Conservation (phyloP, 2,797 vertebrate species). For the Streptopelia turtur region DNA sequence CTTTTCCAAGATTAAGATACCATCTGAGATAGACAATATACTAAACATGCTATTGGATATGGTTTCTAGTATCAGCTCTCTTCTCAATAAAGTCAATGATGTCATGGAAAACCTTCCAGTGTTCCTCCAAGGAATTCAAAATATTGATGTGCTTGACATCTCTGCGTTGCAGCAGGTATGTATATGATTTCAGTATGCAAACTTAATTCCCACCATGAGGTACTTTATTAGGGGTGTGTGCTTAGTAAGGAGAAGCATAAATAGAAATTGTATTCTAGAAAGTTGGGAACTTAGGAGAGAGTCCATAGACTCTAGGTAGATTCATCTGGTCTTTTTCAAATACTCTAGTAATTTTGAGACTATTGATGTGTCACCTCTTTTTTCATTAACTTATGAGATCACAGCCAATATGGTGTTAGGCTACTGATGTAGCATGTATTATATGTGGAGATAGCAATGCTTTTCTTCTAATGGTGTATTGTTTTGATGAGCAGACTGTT, state of each 20-base stretch:
- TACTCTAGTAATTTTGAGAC: background rate
- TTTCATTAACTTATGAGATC: background rate
- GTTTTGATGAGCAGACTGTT: background rate
- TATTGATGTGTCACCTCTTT: background rate
- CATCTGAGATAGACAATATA: constrained; percentile 32
- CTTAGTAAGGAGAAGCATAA: background rate
- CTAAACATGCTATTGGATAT: constrained; percentile 65
- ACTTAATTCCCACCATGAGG: background rate
- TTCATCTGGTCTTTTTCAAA: background rate
- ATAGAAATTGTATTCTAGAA: background rate
- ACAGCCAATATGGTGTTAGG: background rate
- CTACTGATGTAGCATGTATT: background rate
- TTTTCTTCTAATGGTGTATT: background rate
- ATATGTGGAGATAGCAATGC: background rate
- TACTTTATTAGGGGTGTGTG: background rate
- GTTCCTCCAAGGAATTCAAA: constrained; percentile 56
- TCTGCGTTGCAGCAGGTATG: constrained; percentile 53
- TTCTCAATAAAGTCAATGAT: constrained; percentile 57
- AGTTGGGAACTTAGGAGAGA: background rate
- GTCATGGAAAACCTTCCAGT: constrained; percentile 54
- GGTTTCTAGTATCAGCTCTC: constrained; percentile 59
- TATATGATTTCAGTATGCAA: background rate
- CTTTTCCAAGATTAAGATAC: constrained; percentile 60
- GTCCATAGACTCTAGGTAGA: background rate
- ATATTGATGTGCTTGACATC: constrained; percentile 1